Evolutionary conservation across 2,797 vertebrate genomes (phyloP), one percentile per base, ranked within the genome.

Genomic region (Varecia variegata): DNA sequence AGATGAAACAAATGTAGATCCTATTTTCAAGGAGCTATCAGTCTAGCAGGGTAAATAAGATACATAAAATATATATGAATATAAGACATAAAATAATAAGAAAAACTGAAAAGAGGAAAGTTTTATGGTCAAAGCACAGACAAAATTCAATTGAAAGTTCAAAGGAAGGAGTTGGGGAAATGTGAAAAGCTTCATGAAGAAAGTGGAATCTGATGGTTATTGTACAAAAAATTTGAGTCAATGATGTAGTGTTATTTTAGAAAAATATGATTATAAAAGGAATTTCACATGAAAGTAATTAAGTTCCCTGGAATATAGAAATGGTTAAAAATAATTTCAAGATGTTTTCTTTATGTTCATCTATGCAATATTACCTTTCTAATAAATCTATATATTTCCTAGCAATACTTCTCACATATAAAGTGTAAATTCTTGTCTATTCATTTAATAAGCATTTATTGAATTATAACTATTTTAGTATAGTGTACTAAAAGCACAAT

Each of bases 271-370:
- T 52, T 80, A 82, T 40, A 60, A 81, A 82, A 82, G 4, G 21
- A 90, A 90, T 90, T 83, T 96, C 45, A 92, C 20, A 35, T 14
- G 7, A 92, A 94, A 54, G 10, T 10, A 89, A 52, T 83, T 86
- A 88, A 15, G 32, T 80, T 89, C 50, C 30, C 18, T 92, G 45
- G 40, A 38, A 76, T 43, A 89, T 0, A 52, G 7, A 43, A 93
- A 68, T 35, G 6, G 23, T 70, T 85, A 82, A 89, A 89, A 62
- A 67, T 43, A 47, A 2, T 90, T 93, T 90, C 23, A 70, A 68
- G 35, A 87, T 86, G 7, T 60, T 85, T 82, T 92, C 32, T 80
- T 73, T 88, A 18, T 27, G 23, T 86, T 94, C 12, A 17, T 67
- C 62, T 77, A 27, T 65, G 56, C 3, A 62, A 40, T 89, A 43